phyloP scores from a whole-genome alignment of 1,140 invertebrate species.

The Euura lappo region DNA sequence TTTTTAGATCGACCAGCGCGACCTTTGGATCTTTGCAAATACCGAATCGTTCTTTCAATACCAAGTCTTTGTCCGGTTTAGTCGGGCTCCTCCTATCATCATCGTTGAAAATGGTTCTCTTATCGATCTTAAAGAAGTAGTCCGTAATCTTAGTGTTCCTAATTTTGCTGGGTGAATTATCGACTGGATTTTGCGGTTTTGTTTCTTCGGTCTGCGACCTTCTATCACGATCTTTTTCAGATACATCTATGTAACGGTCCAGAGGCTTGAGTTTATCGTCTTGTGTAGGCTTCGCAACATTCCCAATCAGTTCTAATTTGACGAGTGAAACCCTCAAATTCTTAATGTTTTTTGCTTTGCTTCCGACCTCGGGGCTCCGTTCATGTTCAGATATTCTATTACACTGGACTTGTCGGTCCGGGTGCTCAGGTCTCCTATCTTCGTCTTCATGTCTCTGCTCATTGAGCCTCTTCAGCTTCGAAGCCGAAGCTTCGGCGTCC shows the following conservation, averaged over 20 bases:
- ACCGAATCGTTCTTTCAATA: neutral
- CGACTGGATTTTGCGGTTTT: neutral
- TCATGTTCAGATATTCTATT: too few species aligned
- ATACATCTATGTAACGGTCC: neutral
- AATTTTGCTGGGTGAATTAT: neutral
- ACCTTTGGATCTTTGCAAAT: neutral
- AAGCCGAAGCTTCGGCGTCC: too few species aligned
- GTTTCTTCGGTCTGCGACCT: too few species aligned
- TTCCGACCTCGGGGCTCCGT: too few species aligned
- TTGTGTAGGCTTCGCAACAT: too few species aligned
- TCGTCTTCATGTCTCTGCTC: too few species aligned
- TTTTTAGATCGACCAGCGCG: neutral
- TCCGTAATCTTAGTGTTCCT: neutral
- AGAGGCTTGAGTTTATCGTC: neutral
- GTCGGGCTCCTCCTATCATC: neutral
- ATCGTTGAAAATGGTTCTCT: neutral
- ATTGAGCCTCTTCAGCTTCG: too few species aligned
- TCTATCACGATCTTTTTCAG: neutral
- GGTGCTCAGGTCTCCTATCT: too few species aligned
- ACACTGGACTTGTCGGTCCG: too few species aligned
- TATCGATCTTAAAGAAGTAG: neutral
- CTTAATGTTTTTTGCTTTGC: too few species aligned
- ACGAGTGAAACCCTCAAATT: too few species aligned
- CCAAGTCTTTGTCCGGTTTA: neutral
- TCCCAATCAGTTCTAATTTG: too few species aligned